Evolutionary conservation across 2,113 vertebrate genomes (phyloP).

Genomic region (Crotalus viridis): DNA sequence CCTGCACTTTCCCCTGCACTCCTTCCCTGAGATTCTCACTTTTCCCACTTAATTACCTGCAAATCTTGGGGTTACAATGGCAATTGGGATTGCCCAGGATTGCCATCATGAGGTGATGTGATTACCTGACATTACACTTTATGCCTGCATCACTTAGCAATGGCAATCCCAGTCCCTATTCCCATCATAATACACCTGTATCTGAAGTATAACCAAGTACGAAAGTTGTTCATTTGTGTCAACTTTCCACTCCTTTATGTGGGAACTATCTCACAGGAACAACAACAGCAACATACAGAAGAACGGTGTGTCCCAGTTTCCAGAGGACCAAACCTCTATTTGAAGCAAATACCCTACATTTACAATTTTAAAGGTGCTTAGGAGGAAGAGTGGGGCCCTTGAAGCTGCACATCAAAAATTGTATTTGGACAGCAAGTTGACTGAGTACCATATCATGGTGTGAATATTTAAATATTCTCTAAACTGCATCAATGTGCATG

Average conservation of each 20-base stretch:
- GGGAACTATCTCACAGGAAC: background rate
- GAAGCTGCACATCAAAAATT: background rate
- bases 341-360: background rate
- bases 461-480: too few species aligned
- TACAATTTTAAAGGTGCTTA: background rate
- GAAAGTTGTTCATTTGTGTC: background rate
- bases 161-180: too few species aligned
- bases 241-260: background rate
- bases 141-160: too few species aligned
- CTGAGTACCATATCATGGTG: too few species aligned
- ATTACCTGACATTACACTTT: too few species aligned
- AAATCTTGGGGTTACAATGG: too few species aligned
- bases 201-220: background rate
- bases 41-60: too few species aligned
- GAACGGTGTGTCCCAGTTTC: background rate
- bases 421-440: background rate
- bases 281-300: background rate
- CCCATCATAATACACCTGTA: background rate
- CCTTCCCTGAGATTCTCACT: too few species aligned
- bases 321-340: background rate
- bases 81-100: too few species aligned
- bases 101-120: too few species aligned
- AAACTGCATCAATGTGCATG: too few species aligned
- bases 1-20: too few species aligned
- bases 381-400: background rate